Percentiles rank a stretch among this genome's conserved stretches.
These are phyloP conservation scores for Nothoprocta pentlandii DNA, from an alignment of 2,113 vertebrate species.

Conservation along the genomic window DNA sequence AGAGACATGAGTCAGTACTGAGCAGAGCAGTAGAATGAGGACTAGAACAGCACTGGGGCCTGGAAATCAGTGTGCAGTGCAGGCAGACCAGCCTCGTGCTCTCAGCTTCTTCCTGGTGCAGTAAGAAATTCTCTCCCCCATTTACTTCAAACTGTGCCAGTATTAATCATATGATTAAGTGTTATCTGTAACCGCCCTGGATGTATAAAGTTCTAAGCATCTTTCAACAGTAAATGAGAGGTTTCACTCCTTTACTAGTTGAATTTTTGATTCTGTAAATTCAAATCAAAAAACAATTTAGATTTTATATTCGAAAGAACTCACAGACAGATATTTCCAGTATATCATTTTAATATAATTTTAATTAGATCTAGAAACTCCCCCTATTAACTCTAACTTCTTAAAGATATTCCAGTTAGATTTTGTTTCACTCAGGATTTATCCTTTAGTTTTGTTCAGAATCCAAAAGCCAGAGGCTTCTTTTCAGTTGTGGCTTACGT, in stretches of 20 bases:
- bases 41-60: not conserved
- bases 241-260: not conserved
- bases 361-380: not conserved
- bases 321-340: not conserved
- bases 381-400: not conserved
- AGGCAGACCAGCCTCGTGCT: not conserved
- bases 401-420: not conserved
- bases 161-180: slow-evolving; percentile 44
- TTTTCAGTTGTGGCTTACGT: not conserved
- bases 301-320: not conserved
- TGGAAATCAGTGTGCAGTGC: not conserved
- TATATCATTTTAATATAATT: not conserved
- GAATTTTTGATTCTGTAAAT: not conserved
- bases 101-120: not conserved
- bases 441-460: not conserved
- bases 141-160: slow-evolving; percentile 45
- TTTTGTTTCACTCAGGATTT: not conserved
- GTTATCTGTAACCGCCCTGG: not conserved
- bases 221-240: not conserved
- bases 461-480: not conserved
- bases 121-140: slow-evolving; percentile 3
- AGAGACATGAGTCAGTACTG: not conserved
- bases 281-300: not conserved
- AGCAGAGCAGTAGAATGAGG: not conserved
- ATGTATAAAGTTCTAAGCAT: not conserved